phyloP scores from a whole-genome alignment of 2,797 vertebrate species.

The Hemibagrus guttatus region DNA sequence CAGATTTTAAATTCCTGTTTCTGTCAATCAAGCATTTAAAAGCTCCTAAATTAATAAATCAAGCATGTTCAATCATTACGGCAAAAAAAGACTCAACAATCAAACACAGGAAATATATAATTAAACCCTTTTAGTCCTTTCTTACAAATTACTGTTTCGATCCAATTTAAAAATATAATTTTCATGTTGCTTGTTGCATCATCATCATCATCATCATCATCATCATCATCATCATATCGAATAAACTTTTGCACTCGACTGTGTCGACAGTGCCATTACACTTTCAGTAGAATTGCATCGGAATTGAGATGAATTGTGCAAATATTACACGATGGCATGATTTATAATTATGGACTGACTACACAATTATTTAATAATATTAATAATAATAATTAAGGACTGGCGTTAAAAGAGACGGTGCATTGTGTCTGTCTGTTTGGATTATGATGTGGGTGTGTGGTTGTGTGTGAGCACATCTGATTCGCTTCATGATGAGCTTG shows the following conservation, averaged over 20 bases:
- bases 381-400: slow-evolving; percentile 10
- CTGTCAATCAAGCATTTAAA: background rate
- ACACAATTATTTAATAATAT: background rate
- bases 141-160: background rate
- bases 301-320: background rate
- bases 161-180: background rate
- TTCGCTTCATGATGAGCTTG: slow-evolving; percentile 10
- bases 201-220: too few relatives aligned
- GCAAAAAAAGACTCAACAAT: background rate
- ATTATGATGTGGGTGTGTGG: background rate
- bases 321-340: background rate
- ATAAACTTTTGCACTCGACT: background rate
- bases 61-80: too few relatives aligned
- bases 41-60: background rate
- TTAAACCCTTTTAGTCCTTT: background rate
- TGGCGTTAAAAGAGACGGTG: background rate
- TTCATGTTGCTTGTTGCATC: background rate
- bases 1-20: background rate
- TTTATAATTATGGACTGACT: background rate
- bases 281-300: background rate
- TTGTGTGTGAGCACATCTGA: background rate
- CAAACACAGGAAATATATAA: too few relatives aligned
- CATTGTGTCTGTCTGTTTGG: slow-evolving; percentile 10
- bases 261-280: background rate
- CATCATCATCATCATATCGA: background rate